Evolutionary conservation across 2,888 invertebrate species (phyloP).

Genomic region (Trissoscelio sp.): DNA sequence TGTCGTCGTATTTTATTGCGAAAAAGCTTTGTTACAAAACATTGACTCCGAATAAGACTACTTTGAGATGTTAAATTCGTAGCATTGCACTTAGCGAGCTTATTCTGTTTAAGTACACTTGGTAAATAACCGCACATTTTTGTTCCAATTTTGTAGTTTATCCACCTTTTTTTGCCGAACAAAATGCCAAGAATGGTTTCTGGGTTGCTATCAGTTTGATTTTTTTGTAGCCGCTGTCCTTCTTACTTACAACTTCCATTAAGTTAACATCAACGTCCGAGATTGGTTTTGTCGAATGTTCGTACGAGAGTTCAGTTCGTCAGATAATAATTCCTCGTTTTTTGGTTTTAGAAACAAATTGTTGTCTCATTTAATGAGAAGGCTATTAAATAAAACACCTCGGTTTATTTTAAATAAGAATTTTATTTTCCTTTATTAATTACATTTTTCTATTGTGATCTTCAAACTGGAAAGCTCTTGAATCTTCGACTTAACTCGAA

Average conservation of each 20-base stretch:
- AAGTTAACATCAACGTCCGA: constrained; percentile 28
- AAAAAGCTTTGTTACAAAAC: too few relatives aligned
- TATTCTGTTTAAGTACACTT: too few relatives aligned
- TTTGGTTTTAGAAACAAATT: neutral
- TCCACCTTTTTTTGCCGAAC: neutral
- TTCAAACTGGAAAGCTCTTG: too few relatives aligned
- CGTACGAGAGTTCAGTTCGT: neutral
- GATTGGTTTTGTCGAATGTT: constrained; percentile 30
- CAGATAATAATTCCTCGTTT: constrained; percentile 1
- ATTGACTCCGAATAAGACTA: too few relatives aligned
- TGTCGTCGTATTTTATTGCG: too few relatives aligned
- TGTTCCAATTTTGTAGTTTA: neutral
- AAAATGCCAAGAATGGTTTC: constrained; percentile 16
- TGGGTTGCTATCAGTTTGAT: constrained; percentile 5
- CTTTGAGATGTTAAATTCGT: too few relatives aligned
- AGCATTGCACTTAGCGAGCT: too few relatives aligned
- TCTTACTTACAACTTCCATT: constrained; percentile 31
- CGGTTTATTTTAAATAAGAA: too few relatives aligned
- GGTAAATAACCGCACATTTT: too few relatives aligned
- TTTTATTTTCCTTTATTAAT: neutral
- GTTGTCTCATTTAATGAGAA: neutral
- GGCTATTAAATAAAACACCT: too few relatives aligned
- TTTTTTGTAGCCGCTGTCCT: constrained; percentile 11
- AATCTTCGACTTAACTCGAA: neutral
- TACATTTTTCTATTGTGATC: neutral